Evolutionary conservation across 2,888 invertebrate species (phyloP), one percentile per base, ranked within the genome.

Genomic region (Xanthorhoe spadicearia): DNA sequence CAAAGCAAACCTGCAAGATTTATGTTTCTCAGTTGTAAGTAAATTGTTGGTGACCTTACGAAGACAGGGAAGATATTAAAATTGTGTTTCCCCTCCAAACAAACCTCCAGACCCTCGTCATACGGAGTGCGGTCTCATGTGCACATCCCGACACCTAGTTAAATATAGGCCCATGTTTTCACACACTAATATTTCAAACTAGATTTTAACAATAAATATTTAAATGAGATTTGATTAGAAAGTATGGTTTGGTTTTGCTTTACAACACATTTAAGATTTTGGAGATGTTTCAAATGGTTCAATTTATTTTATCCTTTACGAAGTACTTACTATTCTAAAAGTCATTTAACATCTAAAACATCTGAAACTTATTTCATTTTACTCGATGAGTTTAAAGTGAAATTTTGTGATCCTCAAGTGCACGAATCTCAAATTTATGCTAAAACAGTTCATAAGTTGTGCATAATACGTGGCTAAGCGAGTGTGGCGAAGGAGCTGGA

Each of bases 31-130:
- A 76, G 71, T 75, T 64, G 73, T 79, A 76, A 78, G 72, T 73
- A 81, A 79, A 80, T 79, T 77, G 81, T 79, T 78, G 76, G 78
- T 80, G 77, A 78, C 78, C 77, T 74, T 74, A 72, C 77, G 76
- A 77, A 80, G 79, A 79, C 80, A 74, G 77, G 72, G 76, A 76
- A 79, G 83, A 83, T 85, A 87, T 87, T 87, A 86, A 87, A 87
- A 85, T 85, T 82, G 79, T 77, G 85, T 85, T 83, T 78, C 75
- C 70, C 75, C 75, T 75, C 75, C 82, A 84, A 85, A 85, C 83
- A 84, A 75, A 73, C 79, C 76, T 71, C 74, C 70, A 70, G 73
- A 87, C 87, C 87, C 88, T 86, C 79, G 85, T 87, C 88, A 87
- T 80, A 58, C 61, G 46, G 68, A 61, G 72, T 77, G 82, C 69